A percentile compares a stretch with the other conserved stretches of the same genome.
Evolutionary conservation across 2,113 vertebrate genomes (phyloP).

Genomic region (Nothobranchius kuhntae): DNA sequence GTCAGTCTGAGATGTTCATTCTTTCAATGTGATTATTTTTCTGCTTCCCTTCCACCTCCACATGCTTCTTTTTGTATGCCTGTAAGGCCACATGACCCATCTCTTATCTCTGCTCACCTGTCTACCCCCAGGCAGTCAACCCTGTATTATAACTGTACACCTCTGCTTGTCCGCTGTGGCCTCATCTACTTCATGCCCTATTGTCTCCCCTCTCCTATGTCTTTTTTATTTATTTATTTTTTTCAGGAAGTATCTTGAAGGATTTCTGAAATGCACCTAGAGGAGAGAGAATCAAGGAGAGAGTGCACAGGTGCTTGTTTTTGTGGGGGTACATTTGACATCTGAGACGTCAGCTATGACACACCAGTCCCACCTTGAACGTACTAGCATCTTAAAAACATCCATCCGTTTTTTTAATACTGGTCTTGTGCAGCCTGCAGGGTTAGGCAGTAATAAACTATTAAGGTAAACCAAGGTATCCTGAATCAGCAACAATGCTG

Average conservation of each 20-base stretch:
- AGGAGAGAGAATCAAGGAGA: background rate
- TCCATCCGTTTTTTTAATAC: no score
- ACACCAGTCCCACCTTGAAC: background rate
- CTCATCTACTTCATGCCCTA: background rate
- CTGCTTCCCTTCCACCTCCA: background rate
- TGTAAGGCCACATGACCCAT: slow-evolving; percentile 3
- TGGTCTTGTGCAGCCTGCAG: no score
- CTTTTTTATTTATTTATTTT: background rate
- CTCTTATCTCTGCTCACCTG: slow-evolving; percentile 2
- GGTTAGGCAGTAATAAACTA: no score
- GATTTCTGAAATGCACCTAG: background rate
- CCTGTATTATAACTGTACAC: background rate
- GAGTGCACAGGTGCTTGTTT: background rate
- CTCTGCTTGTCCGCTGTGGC: background rate
- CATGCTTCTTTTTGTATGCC: background rate
- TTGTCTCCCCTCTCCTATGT: background rate
- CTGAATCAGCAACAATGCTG: no score
- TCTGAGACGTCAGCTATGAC: background rate
- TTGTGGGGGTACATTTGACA: background rate
- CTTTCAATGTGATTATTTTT: background rate
- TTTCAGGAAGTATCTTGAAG: background rate
- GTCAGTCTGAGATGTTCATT: background rate
- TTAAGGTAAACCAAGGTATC: no score
- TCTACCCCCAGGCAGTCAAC: background rate
- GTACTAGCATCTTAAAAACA: background rate